These are phyloP conservation scores for Acleris literana DNA, from an alignment of 2,888 invertebrate genomes.

Conservation along the genomic window DNA sequence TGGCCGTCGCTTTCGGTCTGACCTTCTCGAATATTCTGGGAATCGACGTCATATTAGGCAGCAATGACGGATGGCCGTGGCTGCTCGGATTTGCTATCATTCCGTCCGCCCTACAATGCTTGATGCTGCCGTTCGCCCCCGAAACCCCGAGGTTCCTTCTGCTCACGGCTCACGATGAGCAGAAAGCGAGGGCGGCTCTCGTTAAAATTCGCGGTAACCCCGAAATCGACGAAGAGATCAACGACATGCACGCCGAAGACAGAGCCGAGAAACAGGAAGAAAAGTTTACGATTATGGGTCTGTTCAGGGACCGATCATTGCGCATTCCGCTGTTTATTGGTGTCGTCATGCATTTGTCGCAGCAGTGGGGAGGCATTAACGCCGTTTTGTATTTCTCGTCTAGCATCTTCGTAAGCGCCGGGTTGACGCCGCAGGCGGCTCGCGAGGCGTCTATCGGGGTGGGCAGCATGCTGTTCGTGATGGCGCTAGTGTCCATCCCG, in stretches of 20 bases:
- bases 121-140: slow-evolving; percentile 71
- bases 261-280: slow-evolving; percentile 70
- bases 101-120: slow-evolving; percentile 68
- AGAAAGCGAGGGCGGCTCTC: slow-evolving; percentile 64
- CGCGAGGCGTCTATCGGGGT: slow-evolving; percentile 88
- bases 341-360: slow-evolving; percentile 79
- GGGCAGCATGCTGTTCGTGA: slow-evolving; percentile 87
- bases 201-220: slow-evolving; percentile 64
- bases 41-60: slow-evolving; percentile 75
- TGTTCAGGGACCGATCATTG: slow-evolving; percentile 62
- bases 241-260: slow-evolving; percentile 78
- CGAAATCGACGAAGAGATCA: slow-evolving; percentile 75
- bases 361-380: slow-evolving; percentile 79
- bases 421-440: slow-evolving; percentile 83
- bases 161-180: slow-evolving; percentile 68
- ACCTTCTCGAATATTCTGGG: slow-evolving; percentile 74
- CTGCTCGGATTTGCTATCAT: slow-evolving; percentile 72
- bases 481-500: slow-evolving; percentile 90
- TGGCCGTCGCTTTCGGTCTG: slow-evolving; percentile 77
- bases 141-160: slow-evolving; percentile 77
- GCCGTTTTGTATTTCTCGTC: slow-evolving; percentile 89
- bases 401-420: slow-evolving; percentile 85
- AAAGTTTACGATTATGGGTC: slow-evolving; percentile 68
- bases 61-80: slow-evolving; percentile 75
- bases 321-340: slow-evolving; percentile 76